Evolutionary conservation across 2,113 vertebrate genomes (phyloP), one percentile per base, ranked within the genome.

Genomic region (Gasterosteus nipponicus): DNA sequence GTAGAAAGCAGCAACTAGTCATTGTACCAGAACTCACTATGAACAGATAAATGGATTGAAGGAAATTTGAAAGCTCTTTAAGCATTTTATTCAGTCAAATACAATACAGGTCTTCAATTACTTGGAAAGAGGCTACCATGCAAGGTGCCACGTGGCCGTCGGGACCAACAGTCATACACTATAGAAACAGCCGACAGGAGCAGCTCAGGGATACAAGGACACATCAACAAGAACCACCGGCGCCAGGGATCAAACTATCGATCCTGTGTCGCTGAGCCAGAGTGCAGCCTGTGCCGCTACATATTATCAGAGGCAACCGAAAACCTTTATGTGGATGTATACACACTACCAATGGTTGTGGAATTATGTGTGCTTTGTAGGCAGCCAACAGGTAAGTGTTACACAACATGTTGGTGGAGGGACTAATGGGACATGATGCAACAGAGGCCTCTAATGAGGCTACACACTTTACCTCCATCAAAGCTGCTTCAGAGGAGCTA

Each of bases 41-140:
- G 31, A 19, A 5, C 7, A 33, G 35, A 35, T 22, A 26, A 10
- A 2, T 35, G 15, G 33, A 58, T 58, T 19, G 10, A 59, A 59
- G 9, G 57, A 59, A 61, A 22, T 39, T 5, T 1, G 12, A 26
- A 16, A 44, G 14, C 39, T 44, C 22, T 62, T 62, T 4, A 42
- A 62, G 10, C 3, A 16, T 26, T 44, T 26, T 11, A 42, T 61
- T 61, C n/a, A 15, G 12, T 44, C 59, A 29, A 63, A 29, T 10
- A 63, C 39, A 29, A 42, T 42, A 60, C 58, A 60, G 9, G 58
- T 39, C 58, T n/a, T 19, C 12, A 6, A 60, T 39, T 22, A 19
- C 29, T 58, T 58, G 29, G 56, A 18, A 56, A 56, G 53, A 26
- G 22, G 53, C 53, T 56, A 56, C 53, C 53, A 56, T 56, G 53